Base-by-base conservation (phyloP, 2,797 vertebrate genomes). In the Tympanoctomys barrerae region DNA sequence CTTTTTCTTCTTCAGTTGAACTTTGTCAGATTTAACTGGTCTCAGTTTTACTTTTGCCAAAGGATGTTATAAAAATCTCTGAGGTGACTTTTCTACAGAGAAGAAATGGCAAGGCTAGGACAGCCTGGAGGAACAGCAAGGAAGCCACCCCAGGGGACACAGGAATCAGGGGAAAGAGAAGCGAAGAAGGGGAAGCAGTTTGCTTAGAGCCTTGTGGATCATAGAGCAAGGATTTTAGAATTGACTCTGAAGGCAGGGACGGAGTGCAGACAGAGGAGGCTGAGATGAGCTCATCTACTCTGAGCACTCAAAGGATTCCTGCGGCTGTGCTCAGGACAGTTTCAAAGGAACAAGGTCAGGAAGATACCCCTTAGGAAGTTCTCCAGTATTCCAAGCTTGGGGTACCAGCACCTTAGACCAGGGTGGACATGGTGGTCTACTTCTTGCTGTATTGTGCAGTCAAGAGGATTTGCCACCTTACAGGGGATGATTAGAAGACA, bases 61-160 rank as follows among this genome's bases (percentile, higher is more conserved):
- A 79, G 57, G n/a, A 26, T 31, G 49, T 81, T 31, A 61, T 82
- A 49, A 78, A 89, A 39, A 31, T 28, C 19, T 24, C 16, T 12
- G 33, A 28, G 9, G 11, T 9, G 31, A 78, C 6, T 62, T 39
- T 87, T 83, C 39, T 62, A 70, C 64, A 26, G 46, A 70, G 52
- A 61, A 85, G 39, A 28, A 49, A 24, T 5, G 52, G 57, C 49
- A 28, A 16, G 26, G 18, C 61, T 52, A 19, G 31, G 78, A 28
- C 36, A 66, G 18, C n/a, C 57, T 66, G 36, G 21, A 61, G 28
- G 19, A 87, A 22, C 0, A 52, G 54, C 18, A 21, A 70, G 22
- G 70, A 71, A 73, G 24, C 2, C 78, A 18, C 42, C 1, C 2
- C 0, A 0, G 0, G 12, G 54, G 16, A 75, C 3, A 2, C 18